Evolutionary conservation across 1,140 invertebrate genomes (phyloP).

Genomic region (Rhopalosiphum padi): DNA sequence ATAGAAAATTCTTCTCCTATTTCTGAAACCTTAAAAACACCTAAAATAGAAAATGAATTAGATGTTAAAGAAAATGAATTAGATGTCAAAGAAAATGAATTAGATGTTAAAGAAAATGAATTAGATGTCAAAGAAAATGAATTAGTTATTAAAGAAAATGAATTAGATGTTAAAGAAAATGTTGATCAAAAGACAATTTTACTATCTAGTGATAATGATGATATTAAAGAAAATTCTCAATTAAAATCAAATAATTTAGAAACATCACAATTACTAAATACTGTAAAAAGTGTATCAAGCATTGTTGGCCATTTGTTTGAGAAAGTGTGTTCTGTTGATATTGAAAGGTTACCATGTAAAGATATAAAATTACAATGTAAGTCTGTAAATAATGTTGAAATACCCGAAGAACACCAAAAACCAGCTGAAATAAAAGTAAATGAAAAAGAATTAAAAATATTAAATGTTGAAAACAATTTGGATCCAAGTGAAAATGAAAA

Average conservation of each 20-base stretch:
- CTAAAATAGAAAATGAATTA: neutral
- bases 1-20: neutral
- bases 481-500: no score
- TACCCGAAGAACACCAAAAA: neutral
- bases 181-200: neutral
- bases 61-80: neutral
- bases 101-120: neutral
- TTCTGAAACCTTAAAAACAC: neutral
- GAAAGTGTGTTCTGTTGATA: neutral
- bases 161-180: neutral
- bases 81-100: neutral
- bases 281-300: neutral
- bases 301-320: neutral
- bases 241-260: neutral
- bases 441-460: neutral
- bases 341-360: slow-evolving; percentile 7
- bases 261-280: neutral
- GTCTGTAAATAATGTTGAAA: neutral
- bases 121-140: neutral
- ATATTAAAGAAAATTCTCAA: neutral
- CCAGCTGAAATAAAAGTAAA: neutral
- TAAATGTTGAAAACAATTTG: neutral
- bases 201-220: neutral
- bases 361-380: neutral
- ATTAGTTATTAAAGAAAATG: neutral